phyloP scores from a whole-genome alignment of 2,888 invertebrate genomes.

The Diarsia brunnea region DNA sequence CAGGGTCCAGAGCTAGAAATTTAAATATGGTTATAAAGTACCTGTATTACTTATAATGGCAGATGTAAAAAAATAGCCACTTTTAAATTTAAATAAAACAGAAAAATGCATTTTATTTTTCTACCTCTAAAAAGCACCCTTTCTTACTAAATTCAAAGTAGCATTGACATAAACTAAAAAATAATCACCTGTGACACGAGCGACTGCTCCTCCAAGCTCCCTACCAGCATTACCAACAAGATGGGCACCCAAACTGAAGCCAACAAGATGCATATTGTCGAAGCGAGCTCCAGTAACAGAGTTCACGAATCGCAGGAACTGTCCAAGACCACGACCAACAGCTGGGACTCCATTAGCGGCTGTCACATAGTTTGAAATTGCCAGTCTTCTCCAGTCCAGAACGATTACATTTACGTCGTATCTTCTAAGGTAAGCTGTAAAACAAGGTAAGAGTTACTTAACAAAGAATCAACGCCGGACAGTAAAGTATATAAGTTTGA shows the following conservation, averaged over 20 bases:
- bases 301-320: conserved; percentile 77
- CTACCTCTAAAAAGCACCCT: too few species aligned
- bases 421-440: conserved; percentile 71
- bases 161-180: too few species aligned
- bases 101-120: too few species aligned
- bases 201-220: conserved; percentile 72
- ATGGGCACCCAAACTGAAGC: conserved; percentile 86
- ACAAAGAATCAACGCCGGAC: too few species aligned
- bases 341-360: conserved; percentile 76
- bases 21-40: too few species aligned
- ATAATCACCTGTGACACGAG: conserved; percentile 78
- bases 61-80: too few species aligned
- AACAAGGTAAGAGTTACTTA: neutral
- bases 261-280: conserved; percentile 79
- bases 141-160: too few species aligned
- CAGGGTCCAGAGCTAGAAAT: conserved; percentile 63
- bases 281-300: conserved; percentile 69
- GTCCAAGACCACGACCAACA: conserved; percentile 79
- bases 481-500: neutral
- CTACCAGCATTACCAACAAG: conserved; percentile 81
- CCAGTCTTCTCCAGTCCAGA: conserved; percentile 79
- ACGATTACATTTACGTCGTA: conserved; percentile 78
- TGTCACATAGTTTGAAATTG: conserved; percentile 70
- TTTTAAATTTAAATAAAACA: too few species aligned
- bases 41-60: too few species aligned